Base-by-base conservation (phyloP, 1,140 invertebrate species). In the Hesperophylax magnus region DNA sequence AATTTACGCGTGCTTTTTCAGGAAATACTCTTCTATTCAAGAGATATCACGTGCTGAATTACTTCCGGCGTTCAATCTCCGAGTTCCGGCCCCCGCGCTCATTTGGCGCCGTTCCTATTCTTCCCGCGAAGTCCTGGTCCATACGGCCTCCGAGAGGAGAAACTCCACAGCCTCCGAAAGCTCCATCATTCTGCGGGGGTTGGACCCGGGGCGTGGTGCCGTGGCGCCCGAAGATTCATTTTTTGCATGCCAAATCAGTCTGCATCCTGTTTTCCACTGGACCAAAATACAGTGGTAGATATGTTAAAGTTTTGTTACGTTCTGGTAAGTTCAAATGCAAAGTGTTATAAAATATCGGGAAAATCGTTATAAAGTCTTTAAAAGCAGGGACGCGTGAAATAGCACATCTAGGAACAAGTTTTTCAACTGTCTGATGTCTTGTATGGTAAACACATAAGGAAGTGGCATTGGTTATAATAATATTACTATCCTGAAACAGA, bases 181-280 rank as follows among this genome's bases (percentile, higher is more conserved):
- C 39, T 47, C 11, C 39, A 47, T 47, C 39, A 9, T 47, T 3
- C 9, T 47, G 6, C 39, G 39, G 39, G 39, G 39, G 39, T 47
- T 47, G 9, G 2, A 11, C 20, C 31, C 75, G 27, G 63, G 82
- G 82, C 82, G 82, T 82, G 82, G 79, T 76, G 20, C 14, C 15
- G 39, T 76, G 82, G 82, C 82, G 82, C 82, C 82, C 58, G 11
- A 56, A 39, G 75, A 67, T 53, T 77, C 52, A 81, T 83, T 83
- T 80, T 81, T 81, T 82, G 81, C 81, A 82, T 82, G 76, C 65
- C 56, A 82, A 82, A 82, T 82, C 69, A 77, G 78, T 63, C 72
- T 76, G 54, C 81, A 80, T 82, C 81, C 81, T 79, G 81, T 82
- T 82, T 80, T 60, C 78, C 77, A 54, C 71, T 11, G 24, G 54